phyloP scores from a whole-genome alignment of 1,140 invertebrate genomes.

The Zaprionus inermis region DNA sequence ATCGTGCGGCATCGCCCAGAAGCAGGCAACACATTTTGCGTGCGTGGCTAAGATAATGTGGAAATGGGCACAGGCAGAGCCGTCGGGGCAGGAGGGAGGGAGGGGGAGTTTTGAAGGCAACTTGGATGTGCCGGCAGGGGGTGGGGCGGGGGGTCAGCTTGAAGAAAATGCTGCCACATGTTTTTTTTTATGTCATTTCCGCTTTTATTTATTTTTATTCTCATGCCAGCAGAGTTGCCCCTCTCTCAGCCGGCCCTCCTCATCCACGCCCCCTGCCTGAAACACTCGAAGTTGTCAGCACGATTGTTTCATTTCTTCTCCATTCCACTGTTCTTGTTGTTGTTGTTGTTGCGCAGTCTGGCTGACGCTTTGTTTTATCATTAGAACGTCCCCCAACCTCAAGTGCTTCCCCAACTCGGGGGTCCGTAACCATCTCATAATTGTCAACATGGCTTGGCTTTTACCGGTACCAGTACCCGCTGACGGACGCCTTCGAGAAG shows the following conservation, averaged over 20 bases:
- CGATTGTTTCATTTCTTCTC: neutral
- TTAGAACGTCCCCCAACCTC: conserved; percentile 35
- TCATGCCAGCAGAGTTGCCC: too few relatives aligned
- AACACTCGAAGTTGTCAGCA: conserved; percentile 37
- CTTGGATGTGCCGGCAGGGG: neutral
- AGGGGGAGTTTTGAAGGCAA: too few relatives aligned
- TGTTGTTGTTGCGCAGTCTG: conserved; percentile 49
- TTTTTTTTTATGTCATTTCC: conserved; percentile 79
- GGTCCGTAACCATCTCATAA: conserved; percentile 51
- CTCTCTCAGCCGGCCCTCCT: too few relatives aligned
- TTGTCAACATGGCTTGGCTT: conserved; percentile 55
- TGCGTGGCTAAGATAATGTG: conserved; percentile 64
- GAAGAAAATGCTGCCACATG: conserved; percentile 74
- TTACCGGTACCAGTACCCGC: conserved; percentile 1
- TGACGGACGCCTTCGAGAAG: neutral
- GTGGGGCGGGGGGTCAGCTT: conserved; percentile 1
- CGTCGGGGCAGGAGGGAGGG: neutral
- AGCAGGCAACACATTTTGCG: conserved; percentile 75
- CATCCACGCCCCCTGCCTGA: neutral
- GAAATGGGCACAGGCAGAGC: neutral
- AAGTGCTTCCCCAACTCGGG: neutral
- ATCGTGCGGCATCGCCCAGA: conserved; percentile 35
- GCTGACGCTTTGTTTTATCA: conserved; percentile 65
- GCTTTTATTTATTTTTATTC: conserved; percentile 75
- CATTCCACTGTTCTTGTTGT: conserved; percentile 16